Conservation (phyloP, 2,797 vertebrate species). For the Leucoraja ocellata region DNA sequence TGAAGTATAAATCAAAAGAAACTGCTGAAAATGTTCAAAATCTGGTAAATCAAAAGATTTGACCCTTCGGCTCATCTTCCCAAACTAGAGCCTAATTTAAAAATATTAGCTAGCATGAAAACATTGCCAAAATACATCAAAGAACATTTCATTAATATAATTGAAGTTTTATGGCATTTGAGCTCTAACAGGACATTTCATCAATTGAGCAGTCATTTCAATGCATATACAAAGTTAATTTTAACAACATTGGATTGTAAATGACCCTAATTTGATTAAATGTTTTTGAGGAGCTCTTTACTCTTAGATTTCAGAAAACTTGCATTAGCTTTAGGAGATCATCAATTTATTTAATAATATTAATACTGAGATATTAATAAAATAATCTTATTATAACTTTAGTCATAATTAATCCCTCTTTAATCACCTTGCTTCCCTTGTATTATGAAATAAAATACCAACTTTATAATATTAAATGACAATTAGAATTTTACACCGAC, state of each 20-base stretch:
- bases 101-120: neutral
- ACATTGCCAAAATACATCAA: conserved; percentile 9
- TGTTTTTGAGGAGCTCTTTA: neutral
- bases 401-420: neutral
- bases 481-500: neutral
- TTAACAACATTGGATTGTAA: neutral
- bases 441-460: neutral
- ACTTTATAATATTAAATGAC: neutral
- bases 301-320: neutral
- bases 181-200: neutral
- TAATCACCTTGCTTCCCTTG: neutral
- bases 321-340: neutral
- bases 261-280: neutral
- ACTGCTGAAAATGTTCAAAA: neutral
- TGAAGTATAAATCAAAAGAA: neutral
- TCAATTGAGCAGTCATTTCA: neutral
- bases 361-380: conserved; percentile 7
- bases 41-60: neutral
- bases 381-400: neutral
- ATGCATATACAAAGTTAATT: neutral
- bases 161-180: neutral
- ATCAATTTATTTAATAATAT: neutral
- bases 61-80: neutral
- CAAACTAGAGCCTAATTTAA: neutral
- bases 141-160: neutral